A percentile compares a stretch with the other conserved stretches of the same genome.
These are phyloP conservation scores for Geotrupes spiniger DNA, from an alignment of 2,888 invertebrate species.

Conservation along the genomic window DNA sequence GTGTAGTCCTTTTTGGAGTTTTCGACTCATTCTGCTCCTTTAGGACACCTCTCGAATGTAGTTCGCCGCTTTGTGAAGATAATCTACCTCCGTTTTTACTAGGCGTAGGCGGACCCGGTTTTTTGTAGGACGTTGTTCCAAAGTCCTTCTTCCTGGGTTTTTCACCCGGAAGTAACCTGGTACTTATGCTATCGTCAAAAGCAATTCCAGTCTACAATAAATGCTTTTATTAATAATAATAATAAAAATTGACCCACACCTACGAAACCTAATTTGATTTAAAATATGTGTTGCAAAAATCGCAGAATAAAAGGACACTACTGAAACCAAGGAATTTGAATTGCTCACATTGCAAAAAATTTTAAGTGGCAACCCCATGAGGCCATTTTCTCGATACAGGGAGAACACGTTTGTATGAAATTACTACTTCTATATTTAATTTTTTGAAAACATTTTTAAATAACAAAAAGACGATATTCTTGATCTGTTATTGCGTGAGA, in stretches of 20 bases:
- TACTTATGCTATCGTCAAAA: conserved; percentile 46
- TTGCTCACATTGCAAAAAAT: no score
- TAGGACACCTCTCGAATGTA: conserved; percentile 57
- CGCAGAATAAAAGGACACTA: no score
- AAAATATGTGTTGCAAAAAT: not conserved
- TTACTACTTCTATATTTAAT: no score
- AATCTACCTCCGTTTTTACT: conserved; percentile 73
- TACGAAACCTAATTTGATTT: not conserved
- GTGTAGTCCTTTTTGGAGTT: conserved; percentile 57
- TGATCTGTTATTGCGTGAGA: no score
- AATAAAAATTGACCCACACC: no score
- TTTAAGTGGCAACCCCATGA: no score
- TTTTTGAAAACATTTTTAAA: no score
- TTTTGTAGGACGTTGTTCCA: conserved; percentile 75
- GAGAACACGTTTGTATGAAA: no score
- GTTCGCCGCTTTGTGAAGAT: conserved; percentile 63
- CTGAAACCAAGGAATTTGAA: no score
- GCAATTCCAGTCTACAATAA: conserved; percentile 40
- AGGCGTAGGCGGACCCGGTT: conserved; percentile 83
- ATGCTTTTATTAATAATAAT: no score
- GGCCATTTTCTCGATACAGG: no score
- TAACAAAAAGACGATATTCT: no score
- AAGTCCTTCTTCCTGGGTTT: conserved; percentile 58
- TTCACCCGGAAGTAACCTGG: conserved; percentile 47
- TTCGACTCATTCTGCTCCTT: conserved; percentile 52